Evolutionary conservation across 2,888 invertebrate species (phyloP).

Genomic region (Hemithea aestivaria): DNA sequence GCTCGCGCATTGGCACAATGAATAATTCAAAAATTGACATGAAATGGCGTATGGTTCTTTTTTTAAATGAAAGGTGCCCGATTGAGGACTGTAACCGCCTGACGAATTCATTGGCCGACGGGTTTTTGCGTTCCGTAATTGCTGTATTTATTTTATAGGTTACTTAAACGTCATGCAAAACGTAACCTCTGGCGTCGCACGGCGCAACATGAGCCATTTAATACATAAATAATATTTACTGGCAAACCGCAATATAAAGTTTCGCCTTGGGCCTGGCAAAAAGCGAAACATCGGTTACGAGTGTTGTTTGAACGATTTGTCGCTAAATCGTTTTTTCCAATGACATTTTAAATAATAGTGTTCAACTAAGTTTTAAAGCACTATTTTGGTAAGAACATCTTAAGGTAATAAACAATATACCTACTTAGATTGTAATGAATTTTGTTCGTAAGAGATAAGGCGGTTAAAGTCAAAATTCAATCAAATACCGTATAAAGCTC

Average conservation of each 20-base stretch:
- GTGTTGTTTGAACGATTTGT: constrained; percentile 35
- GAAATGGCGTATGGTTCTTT: constrained; percentile 79
- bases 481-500: no score
- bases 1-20: constrained; percentile 78
- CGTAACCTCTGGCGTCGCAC: constrained; percentile 13
- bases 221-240: constrained; percentile 56
- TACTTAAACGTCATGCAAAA: constrained; percentile 30
- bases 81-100: constrained; percentile 79
- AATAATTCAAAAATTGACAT: constrained; percentile 80
- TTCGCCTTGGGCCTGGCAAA: constrained; percentile 43
- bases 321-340: no score
- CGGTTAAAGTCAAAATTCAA: no score
- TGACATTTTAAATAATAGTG: no score
- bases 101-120: constrained; percentile 79
- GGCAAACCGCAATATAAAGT: constrained; percentile 69
- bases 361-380: no score
- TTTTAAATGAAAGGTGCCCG: constrained; percentile 78
- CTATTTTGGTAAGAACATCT: no score
- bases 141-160: constrained; percentile 64
- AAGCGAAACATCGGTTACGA: constrained; percentile 29
- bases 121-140: constrained; percentile 73
- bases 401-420: no score
- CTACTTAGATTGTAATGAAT: no score
- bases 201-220: constrained; percentile 15
- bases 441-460: no score